phyloP scores from a whole-genome alignment of 1,140 invertebrate genomes.

The Phocides pigmalion region DNA sequence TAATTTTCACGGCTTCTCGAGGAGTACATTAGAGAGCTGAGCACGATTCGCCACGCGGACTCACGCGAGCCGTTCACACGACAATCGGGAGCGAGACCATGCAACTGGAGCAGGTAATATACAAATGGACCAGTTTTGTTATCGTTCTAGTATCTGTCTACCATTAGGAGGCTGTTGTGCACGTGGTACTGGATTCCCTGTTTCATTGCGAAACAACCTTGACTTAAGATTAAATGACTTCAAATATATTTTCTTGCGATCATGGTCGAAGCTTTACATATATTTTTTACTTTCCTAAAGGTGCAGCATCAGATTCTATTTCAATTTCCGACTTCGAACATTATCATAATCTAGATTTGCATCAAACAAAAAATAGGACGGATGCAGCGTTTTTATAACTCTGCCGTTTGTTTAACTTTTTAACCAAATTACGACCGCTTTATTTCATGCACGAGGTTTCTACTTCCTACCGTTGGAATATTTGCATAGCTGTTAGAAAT shows the following conservation, averaged over 20 bases:
- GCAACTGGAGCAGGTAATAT: slow-evolving; percentile 74
- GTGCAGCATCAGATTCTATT: background rate
- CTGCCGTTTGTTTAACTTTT: slow-evolving; percentile 16
- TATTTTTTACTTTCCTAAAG: background rate
- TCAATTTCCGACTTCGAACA: background rate
- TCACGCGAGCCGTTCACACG: slow-evolving; percentile 66
- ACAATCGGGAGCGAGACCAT: slow-evolving; percentile 65
- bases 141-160: background rate
- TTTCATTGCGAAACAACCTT: slow-evolving; percentile 20
- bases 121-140: slow-evolving; percentile 59
- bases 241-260: too few species aligned
- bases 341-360: slow-evolving; percentile 8
- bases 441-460: slow-evolving; percentile 37
- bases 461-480: slow-evolving; percentile 45
- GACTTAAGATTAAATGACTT: too few species aligned
- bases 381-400: slow-evolving; percentile 12
- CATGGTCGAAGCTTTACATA: too few species aligned
- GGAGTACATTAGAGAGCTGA: slow-evolving; percentile 52
- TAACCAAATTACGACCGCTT: slow-evolving; percentile 25
- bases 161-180: slow-evolving; percentile 26
- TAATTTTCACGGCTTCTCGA: slow-evolving; percentile 57
- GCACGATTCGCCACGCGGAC: slow-evolving; percentile 55
- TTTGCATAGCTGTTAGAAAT: slow-evolving; percentile 52
- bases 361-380: slow-evolving; percentile 15
- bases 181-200: slow-evolving; percentile 44